A percentile compares a stretch with the other conserved stretches of the same genome.
Evolutionary conservation across 2,888 invertebrate species (phyloP).

Genomic region (Andrena bicolor): DNA sequence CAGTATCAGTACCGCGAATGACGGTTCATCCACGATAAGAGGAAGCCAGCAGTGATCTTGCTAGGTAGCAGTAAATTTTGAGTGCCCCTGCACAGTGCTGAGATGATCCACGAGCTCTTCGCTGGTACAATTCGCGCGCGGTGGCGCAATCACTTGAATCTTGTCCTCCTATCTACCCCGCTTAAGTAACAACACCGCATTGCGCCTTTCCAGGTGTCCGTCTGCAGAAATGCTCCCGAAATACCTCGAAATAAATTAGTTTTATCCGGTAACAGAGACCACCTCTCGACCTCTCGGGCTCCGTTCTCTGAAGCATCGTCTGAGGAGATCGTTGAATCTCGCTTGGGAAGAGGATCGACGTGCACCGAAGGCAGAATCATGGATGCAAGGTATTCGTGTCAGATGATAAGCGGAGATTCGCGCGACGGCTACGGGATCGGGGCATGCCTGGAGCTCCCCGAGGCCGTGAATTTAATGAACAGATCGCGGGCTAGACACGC

Average conservation of each 20-base stretch:
- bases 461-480: slow-evolving; percentile 56
- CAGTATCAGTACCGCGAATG: background rate
- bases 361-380: slow-evolving; percentile 25
- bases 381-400: slow-evolving; percentile 41
- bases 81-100: background rate
- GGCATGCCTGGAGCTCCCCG: slow-evolving; percentile 39
- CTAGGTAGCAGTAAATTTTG: slow-evolving; percentile 11
- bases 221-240: background rate
- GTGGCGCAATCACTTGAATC: background rate
- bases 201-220: background rate
- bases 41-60: background rate
- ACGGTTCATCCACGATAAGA: background rate
- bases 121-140: background rate
- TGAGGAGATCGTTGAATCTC: slow-evolving; percentile 10
- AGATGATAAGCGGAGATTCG: slow-evolving; percentile 20
- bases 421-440: slow-evolving; percentile 22
- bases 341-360: background rate
- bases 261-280: too few relatives aligned
- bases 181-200: background rate
- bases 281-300: too few relatives aligned
- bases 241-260: background rate
- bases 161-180: background rate
- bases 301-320: background rate
- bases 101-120: background rate
- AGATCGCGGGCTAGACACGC: slow-evolving; percentile 40